A percentile compares a stretch with the other conserved stretches of the same genome.
Evolutionary conservation across 2,888 invertebrate genomes (phyloP).

Genomic region (Eurytoma californica): DNA sequence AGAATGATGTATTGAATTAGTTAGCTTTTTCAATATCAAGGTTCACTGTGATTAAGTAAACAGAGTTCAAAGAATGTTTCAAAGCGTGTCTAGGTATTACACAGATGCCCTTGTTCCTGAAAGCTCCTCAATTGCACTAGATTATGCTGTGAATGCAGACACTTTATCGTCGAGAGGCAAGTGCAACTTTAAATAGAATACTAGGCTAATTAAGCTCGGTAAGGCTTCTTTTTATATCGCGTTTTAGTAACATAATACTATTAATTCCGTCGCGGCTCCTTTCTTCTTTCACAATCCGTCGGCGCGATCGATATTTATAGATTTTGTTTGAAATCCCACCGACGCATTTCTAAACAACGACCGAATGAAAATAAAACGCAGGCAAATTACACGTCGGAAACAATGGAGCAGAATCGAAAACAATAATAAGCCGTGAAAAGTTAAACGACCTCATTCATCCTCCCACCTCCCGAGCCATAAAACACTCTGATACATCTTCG

Average conservation of each 20-base stretch:
- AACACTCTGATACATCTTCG: no score
- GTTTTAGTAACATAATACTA: slow-evolving; percentile 12
- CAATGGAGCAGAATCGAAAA: no score
- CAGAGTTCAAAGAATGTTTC: no score
- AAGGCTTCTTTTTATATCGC: slow-evolving; percentile 24
- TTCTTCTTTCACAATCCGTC: not conserved
- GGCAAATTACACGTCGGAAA: not conserved
- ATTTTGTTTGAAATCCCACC: not conserved
- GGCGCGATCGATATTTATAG: not conserved
- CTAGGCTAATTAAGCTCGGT: slow-evolving; percentile 47
- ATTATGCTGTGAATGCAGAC: not conserved
- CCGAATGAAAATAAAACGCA: not conserved
- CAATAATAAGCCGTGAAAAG: no score
- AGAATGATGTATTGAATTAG: no score
- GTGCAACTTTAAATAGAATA: slow-evolving; percentile 37
- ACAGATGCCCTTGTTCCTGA: not conserved
- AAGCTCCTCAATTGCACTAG: slow-evolving; percentile 16
- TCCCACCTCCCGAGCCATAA: no score
- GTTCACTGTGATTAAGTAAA: no score
- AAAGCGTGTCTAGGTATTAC: no score
- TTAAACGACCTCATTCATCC: no score
- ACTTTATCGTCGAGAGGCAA: slow-evolving; percentile 29
- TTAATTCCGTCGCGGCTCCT: slow-evolving; percentile 11
- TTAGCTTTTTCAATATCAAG: no score
- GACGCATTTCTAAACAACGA: not conserved